phyloP scores from a whole-genome alignment of 2,113 vertebrate species.

The Oncorhynchus gorbuscha region DNA sequence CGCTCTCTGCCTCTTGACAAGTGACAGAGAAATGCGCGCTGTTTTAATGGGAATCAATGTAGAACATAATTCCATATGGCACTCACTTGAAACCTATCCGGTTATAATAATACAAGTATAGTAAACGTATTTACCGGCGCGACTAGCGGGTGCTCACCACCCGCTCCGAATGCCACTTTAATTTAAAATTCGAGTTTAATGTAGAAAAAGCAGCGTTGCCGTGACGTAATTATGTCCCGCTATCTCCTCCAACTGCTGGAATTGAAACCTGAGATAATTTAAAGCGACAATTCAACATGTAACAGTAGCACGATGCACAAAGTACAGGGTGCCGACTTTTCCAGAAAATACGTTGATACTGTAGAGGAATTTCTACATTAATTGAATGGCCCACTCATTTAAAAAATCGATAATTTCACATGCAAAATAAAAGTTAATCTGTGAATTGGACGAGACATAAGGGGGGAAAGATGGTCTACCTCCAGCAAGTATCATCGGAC shows the following conservation, averaged over 20 bases:
- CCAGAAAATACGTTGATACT: too few relatives aligned
- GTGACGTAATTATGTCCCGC: conserved; percentile 55
- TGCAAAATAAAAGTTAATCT: too few relatives aligned
- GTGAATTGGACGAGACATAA: too few relatives aligned
- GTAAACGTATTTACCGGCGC: neutral
- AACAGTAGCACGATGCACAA: too few relatives aligned
- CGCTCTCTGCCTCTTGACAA: conserved; percentile 25
- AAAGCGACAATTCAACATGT: conserved; percentile 58
- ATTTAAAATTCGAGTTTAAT: neutral
- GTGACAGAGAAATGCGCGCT: conserved; percentile 26
- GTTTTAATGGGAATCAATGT: conserved; percentile 26
- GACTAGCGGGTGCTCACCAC: neutral
- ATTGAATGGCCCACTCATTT: too few relatives aligned
- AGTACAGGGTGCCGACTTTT: too few relatives aligned
- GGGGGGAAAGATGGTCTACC: too few relatives aligned
- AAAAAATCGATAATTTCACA: too few relatives aligned
- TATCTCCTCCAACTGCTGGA: conserved; percentile 40
- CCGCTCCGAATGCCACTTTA: neutral
- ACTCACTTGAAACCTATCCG: neutral
- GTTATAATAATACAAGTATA: neutral
- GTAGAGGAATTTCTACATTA: neutral
- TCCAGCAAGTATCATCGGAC: too few relatives aligned
- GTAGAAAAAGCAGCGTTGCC: conserved; percentile 6
- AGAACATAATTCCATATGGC: neutral
- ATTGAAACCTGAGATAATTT: conserved; percentile 24